Evolutionary conservation across 2,888 invertebrate genomes (phyloP).

Genomic region (Idaea dimidiata): DNA sequence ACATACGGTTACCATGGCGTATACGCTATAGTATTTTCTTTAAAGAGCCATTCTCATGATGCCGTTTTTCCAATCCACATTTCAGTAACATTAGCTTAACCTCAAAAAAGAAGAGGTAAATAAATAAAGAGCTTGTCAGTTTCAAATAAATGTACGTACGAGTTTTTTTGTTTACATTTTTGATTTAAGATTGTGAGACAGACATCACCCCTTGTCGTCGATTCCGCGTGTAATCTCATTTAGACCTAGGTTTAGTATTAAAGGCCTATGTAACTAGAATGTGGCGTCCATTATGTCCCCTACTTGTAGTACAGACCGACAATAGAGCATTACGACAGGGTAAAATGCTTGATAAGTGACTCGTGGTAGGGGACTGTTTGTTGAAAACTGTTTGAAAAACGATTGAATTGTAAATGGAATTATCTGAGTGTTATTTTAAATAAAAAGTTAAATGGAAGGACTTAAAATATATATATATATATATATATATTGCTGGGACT

Average conservation of each 20-base stretch:
- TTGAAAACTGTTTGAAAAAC: background rate
- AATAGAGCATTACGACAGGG: background rate
- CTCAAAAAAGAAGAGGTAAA: no score
- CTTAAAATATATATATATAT: background rate
- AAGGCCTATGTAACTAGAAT: background rate
- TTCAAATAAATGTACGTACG: no score
- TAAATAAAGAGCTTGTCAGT: no score
- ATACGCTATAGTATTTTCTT: no score
- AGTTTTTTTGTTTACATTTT: no score
- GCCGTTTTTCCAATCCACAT: no score
- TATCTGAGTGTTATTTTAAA: background rate
- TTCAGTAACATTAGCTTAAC: no score
- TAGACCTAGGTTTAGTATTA: background rate
- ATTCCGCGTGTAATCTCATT: background rate
- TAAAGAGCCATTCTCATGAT: no score
- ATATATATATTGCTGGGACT: background rate
- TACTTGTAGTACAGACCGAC: background rate
- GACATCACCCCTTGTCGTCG: background rate
- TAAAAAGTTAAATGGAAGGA: background rate
- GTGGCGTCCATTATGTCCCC: background rate
- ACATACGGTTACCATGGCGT: no score
- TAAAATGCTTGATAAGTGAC: background rate
- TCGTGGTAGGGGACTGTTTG: background rate
- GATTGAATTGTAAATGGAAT: background rate
- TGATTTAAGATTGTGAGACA: no score